phyloP scores from a whole-genome alignment of 2,888 invertebrate genomes.

The Gryllus longicercus region DNA sequence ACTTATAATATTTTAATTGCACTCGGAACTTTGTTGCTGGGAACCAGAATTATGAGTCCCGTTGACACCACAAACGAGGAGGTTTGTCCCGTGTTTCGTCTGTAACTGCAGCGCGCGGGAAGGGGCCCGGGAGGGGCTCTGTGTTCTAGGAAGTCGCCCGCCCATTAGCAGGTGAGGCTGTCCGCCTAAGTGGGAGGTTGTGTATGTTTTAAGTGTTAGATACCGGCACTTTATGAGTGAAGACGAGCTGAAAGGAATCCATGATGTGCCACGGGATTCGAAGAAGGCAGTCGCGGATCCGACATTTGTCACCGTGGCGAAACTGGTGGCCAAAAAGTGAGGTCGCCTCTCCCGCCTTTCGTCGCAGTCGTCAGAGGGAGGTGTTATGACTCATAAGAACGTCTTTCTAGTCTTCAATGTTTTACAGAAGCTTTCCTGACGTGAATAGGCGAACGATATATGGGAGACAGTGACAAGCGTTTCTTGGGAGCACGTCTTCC shows the following conservation, averaged over 20 bases:
- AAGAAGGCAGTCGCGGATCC: background rate
- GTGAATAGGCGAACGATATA: no score
- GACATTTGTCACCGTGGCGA: background rate
- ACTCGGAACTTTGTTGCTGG: conserved; percentile 17
- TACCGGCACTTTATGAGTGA: background rate
- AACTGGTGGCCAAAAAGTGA: background rate
- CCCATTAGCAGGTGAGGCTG: background rate
- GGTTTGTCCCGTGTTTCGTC: background rate
- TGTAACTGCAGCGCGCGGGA: background rate
- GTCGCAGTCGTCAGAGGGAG: no score
- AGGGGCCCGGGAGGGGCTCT: background rate
- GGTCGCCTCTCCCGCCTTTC: no score
- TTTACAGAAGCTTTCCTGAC: no score
- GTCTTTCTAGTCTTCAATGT: no score
- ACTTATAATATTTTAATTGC: conserved; percentile 17
- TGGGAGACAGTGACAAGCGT: no score
- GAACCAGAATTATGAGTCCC: conserved; percentile 7
- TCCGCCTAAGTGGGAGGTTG: background rate
- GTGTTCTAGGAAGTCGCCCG: background rate
- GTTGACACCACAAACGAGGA: background rate
- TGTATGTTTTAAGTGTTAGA: conserved; percentile 17
- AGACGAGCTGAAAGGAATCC: background rate
- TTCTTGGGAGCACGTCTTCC: no score
- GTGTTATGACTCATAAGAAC: no score
- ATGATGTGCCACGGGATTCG: background rate